Evolutionary conservation across 53 echinoderm and acorn worm species (phyloP), one percentile per base, ranked within the genome.

Genomic region (Stichopus horrens): DNA sequence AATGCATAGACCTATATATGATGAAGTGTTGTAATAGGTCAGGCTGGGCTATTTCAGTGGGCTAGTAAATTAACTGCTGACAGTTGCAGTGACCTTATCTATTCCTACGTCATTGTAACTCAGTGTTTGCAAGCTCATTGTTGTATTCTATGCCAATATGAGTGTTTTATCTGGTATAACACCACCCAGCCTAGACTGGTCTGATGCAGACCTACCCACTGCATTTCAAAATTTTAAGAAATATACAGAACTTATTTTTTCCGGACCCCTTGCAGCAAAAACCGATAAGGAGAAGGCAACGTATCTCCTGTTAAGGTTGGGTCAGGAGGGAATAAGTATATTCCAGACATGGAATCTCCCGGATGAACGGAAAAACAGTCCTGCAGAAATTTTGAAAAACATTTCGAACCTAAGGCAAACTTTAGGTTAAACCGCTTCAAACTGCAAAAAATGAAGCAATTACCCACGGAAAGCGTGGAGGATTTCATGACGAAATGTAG

Each of bases 351-450:
- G 93, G 93, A 18, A 79, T 7, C 20, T 79, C 6, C 23, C 53
- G n/a, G n/a, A n/a, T n/a, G n/a, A n/a, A n/a, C n/a, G n/a, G n/a
- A n/a, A n/a, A n/a, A 78, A 53, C 58, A 58, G 66, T 76, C 78
- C n/a, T 90, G 90, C 19, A 76, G 76, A 8, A 73, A 60, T 55
- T 93, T 92, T 20, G 4, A 78, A 16, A 92, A 78, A 74, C 86
- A 92, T 58, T 94, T 94, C 73, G 51, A 92, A 68, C 94, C 92
- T 14, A 94, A 92, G 71, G 84, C 92, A 66, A 94, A 92, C 54
- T 92, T 75, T 65, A 67, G 90, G 5, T 65, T 94, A 86, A 71
- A 76, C 23, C 87, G 94, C 0, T 94, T 90, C 74, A 75, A 91
- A 55, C 57, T 90, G 8, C 90, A 88, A 67, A 90, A 88, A 57